Evolutionary conservation across 37 sponge, comb jelly and placozoan genomes (phyloP).

Genomic region (Hexactinellida sp.): DNA sequence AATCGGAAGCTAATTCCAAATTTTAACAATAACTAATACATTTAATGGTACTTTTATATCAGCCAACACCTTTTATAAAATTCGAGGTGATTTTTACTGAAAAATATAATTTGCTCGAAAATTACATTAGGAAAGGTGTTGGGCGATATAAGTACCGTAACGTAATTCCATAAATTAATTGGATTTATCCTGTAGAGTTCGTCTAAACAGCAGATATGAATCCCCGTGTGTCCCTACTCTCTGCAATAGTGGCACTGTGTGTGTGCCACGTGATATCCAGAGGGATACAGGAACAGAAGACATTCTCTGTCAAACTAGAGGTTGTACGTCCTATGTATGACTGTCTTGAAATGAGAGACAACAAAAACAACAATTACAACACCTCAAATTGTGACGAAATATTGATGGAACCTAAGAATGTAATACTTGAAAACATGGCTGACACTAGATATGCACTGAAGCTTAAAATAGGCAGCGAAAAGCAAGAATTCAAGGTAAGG

Average conservation of each 20-base stretch:
- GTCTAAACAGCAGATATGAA: neutral
- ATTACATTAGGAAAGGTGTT: too few species aligned
- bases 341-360: neutral
- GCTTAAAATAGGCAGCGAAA: neutral
- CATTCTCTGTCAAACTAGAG: neutral
- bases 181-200: too few species aligned
- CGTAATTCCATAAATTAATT: too few species aligned
- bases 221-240: neutral
- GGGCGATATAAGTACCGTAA: too few species aligned
- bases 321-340: neutral
- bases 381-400: neutral
- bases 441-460: neutral
- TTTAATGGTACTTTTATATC: too few species aligned
- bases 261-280: neutral
- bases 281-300: neutral
- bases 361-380: neutral
- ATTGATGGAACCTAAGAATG: neutral
- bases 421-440: neutral
- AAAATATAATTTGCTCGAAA: too few species aligned
- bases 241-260: neutral
- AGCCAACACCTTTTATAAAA: too few species aligned
- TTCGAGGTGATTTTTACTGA: too few species aligned
- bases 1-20: too few species aligned
- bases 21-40: too few species aligned
- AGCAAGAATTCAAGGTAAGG: neutral